Evolutionary conservation across 2,113 vertebrate species (phyloP), one percentile per base, ranked within the genome.

Genomic region (Pluvianellus socialis): DNA sequence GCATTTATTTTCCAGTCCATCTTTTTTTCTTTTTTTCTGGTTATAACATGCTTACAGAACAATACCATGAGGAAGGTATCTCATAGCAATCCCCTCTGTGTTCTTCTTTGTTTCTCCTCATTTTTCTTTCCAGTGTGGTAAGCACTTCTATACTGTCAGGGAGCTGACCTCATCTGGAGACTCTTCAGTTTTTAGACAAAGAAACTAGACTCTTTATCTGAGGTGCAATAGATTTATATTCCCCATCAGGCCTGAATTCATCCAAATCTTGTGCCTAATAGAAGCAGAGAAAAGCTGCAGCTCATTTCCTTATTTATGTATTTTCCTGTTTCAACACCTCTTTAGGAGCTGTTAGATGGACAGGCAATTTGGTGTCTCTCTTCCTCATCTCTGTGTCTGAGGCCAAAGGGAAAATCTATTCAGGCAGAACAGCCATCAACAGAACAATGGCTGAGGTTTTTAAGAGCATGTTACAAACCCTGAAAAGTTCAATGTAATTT

Each of bases 221-320:
- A 88, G 30, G 20, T 93, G n/a, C 32, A 83, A 28, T 70, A 74
- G 59, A 44, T 16, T 42, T 82, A 14, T n/a, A 56, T 80, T 95
- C 52, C 14, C 22, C 7, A 1, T 88, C 52, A 94, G 47, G 12
- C 40, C 47, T 91, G 55, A 88, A 74, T 93, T 88, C 14, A 55
- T 92, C 42, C 26, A 71, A 50, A 47, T 81, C 27, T 81, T 92
- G 12, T 49, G 19, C 19, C 33, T 89, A 93, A 67, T 13, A 90
- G 55, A 79, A 38, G 26, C 11, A 50, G 32, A 88, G 42, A 74
- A 94, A 92, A 83, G n/a, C 44, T 88, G 55, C 30, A 79, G 56
- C 72, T 96, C 44, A 89, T 92, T 94, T 96, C 28, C 72, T 89
- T 96, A 92, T 84, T 92, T 91, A 26, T 74, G 44, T 68, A n/a